Base-by-base conservation (phyloP, 2,797 vertebrate species). In the Apodemus agrarius region DNA sequence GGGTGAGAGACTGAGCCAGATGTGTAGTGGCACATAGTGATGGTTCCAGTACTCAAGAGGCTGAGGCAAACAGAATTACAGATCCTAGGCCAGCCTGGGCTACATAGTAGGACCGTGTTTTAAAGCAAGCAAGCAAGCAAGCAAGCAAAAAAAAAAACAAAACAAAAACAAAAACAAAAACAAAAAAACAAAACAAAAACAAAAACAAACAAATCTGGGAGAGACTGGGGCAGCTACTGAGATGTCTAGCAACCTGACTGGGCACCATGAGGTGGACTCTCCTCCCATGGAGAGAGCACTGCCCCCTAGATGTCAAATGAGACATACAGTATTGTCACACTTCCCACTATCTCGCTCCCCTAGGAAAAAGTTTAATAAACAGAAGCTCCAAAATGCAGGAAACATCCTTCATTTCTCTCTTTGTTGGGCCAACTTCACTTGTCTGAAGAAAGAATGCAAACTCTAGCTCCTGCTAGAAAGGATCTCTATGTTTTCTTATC, bases 401-500 rank as follows among this genome's bases (percentile, higher is more conserved):
- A 54, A 43, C 49, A 43, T 43, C 65, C 65, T 89, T 82, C n/a
- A 29, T 11, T 31, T 79, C 83, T 89, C 83, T 83, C 74, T 93
- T 83, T 54, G 83, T 65, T 43, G 54, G 40, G 26, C n/a, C 91
- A 84, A 75, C 49, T 80, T 82, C 24, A 84, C 31, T 90, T 75
- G 46, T 67, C 24, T 80, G 52, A 80, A 86, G 24, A 86, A 93
- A 84, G 59, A 43, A 85, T 17, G 14, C 21, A 82, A 31, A 69
- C n/a, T 75, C 49, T 46, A 91, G 52, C 9, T 79, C 76, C 40
- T 91, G 22, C 34, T 52, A 91, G n/a, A 57, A 91, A 72, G 92
- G 54, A 34, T 13, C 46, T 67, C 94, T 81, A n/a, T 74, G 26
- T 93, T 90, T 96, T 90, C 74, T 91, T 65, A 94, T 80, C 59